Conservation (phyloP, 1,140 invertebrate genomes). For the Drosophila repleta region DNA sequence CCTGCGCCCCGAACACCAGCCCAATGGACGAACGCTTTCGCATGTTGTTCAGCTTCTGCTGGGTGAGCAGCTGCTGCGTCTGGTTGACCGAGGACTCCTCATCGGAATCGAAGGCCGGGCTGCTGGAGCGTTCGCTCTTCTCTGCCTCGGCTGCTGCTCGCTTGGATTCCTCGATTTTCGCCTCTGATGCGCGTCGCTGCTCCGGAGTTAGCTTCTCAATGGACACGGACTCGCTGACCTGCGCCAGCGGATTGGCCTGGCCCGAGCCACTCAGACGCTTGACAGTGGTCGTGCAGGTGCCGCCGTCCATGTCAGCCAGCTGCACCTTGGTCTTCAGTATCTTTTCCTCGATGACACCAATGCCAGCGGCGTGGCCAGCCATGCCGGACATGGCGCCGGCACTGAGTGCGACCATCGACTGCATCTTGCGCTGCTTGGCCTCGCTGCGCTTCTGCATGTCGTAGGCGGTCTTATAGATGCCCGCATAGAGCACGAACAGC, state of each 20-base stretch:
- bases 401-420: conserved; percentile 95
- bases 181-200: conserved; percentile 68
- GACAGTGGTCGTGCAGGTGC: conserved; percentile 37
- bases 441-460: conserved; percentile 99
- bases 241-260: conserved; percentile 71
- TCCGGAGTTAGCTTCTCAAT: conserved; percentile 63
- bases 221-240: conserved; percentile 52
- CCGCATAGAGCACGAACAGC: conserved; percentile 96
- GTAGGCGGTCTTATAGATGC: conserved; percentile 99
- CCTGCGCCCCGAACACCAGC: conserved; percentile 79
- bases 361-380: conserved; percentile 93
- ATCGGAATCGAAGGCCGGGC: conserved; percentile 97
- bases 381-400: conserved; percentile 94
- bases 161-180: conserved; percentile 84
- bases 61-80: conserved; percentile 69
- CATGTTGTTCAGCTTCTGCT: conserved; percentile 76
- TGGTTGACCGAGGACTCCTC: conserved; percentile 89
- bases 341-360: conserved; percentile 88
- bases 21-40: conserved; percentile 81
- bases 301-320: conserved; percentile 61
- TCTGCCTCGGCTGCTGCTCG: conserved; percentile 85
- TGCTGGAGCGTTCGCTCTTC: conserved; percentile 95
- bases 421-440: conserved; percentile 96
- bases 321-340: conserved; percentile 87
- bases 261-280: conserved; percentile 74